Conservation (phyloP, 2,888 invertebrate species). For the Plagiodera versicolora region DNA sequence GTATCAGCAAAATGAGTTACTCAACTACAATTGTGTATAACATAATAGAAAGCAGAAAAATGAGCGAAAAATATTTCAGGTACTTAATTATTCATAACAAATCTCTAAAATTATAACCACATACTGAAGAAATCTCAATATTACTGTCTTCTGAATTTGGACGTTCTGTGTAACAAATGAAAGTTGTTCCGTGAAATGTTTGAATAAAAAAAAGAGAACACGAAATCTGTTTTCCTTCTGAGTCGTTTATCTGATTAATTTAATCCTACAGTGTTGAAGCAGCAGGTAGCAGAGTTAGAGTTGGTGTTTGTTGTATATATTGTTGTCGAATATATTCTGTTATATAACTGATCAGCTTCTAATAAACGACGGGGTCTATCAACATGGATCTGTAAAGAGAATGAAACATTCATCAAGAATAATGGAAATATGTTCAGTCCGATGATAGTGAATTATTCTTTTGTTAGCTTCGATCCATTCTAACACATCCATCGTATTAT, state of each 20-base stretch:
- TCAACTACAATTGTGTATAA: too few species aligned
- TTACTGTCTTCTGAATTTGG: slow-evolving; percentile 1
- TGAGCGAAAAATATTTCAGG: too few species aligned
- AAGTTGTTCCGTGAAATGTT: slow-evolving; percentile 2
- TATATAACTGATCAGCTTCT: neutral
- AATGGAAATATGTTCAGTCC: too few species aligned
- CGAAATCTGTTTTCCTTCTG: slow-evolving; percentile 2
- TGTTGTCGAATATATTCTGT: neutral
- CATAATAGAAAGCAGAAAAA: too few species aligned
- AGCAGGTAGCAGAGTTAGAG: neutral
- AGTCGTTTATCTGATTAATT: neutral
- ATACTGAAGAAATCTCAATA: too few species aligned
- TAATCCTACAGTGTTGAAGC: neutral
- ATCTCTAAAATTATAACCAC: too few species aligned
- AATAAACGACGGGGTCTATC: neutral
- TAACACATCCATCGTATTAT: too few species aligned
- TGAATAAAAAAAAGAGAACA: neutral
- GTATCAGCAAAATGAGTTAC: too few species aligned
- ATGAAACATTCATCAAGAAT: neutral
- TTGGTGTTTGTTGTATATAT: neutral
- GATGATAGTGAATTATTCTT: too few species aligned
- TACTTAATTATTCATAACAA: too few species aligned
- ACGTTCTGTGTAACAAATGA: slow-evolving; percentile 11
- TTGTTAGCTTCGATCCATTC: too few species aligned
- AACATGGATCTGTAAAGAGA: too few species aligned